Evolutionary conservation across 2,113 vertebrate species (phyloP), one percentile per base, ranked within the genome.

Genomic region (Elephantulus edwardii): DNA sequence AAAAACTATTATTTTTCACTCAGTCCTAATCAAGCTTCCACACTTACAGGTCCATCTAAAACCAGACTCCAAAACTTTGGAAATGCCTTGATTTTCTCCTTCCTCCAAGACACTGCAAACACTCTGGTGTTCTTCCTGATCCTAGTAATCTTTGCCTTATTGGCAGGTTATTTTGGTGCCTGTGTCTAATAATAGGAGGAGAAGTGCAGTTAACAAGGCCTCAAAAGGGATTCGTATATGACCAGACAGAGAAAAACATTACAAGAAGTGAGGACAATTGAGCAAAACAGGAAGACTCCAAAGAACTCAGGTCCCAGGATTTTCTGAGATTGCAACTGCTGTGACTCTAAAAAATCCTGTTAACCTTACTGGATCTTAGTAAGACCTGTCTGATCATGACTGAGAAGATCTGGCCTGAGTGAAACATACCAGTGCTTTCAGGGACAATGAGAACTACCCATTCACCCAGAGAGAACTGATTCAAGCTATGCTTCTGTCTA

Each of bases 311-410:
- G 50, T 28, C 20, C 8, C 11, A 24, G 13, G 40, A 62, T 33
- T 5, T 2, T 2, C 22, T 11, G 50, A 33, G 22, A 2, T 28
- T 66, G 50, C 35, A 33, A 28, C 3, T 33, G 16, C 14, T 26
- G 0, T 4, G 3, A 24, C 46, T 8, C 30, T 28, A 2, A 35
- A 4, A 38, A 40, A 38, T 3, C n/a, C n/a, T n/a, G 6, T 62
- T 70, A 11, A 28, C n/a, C 24, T 77, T 48, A n/a, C 26, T 58
- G 33, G 17, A 0, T 44, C 11, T n/a, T 42, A 35, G 52, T 50
- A 71, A 50, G 30, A 10, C 12, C 3, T 16, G 3, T 6, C 14
- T 4, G 19, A 3, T 30, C 17, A 4, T 38, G 17, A 11, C 8
- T 33, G 33, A 75, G 82, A n/a, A 52, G 20, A 4, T 52, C 7